Conservation (phyloP, 2,113 vertebrate genomes). For the Myocastor coypus region DNA sequence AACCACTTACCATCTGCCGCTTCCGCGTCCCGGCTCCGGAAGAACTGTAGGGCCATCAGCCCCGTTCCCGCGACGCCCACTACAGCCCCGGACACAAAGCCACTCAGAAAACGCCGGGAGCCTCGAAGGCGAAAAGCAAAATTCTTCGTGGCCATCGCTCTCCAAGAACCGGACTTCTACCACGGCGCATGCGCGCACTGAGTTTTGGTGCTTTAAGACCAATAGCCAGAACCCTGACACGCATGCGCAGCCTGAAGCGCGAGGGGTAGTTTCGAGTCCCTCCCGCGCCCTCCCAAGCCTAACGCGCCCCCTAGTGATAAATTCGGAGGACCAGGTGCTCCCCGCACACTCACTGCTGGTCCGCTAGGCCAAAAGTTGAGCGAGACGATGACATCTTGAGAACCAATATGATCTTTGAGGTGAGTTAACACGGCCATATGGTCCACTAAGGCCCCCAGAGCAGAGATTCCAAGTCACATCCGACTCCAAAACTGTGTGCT, state of each 20-base stretch:
- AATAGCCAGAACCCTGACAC: not conserved
- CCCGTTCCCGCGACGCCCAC: constrained; percentile 75
- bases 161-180: rapidly evolving
- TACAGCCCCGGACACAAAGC: constrained; percentile 82
- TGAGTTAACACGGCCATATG: not conserved
- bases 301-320: constrained; percentile 36
- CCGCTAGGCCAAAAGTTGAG: rapidly evolving
- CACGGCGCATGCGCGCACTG: not conserved
- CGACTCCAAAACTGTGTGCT: not conserved
- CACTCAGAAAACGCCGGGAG: constrained; percentile 74
- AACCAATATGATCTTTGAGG: not conserved
- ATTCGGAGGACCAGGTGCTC: not conserved
- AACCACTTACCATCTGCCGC: constrained; percentile 73
- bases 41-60: constrained; percentile 73
- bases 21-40: constrained; percentile 68
- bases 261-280: rapidly evolving
- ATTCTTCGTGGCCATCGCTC: constrained; percentile 62
- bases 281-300: not conserved
- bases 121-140: not conserved
- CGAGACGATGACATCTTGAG: rapidly evolving
- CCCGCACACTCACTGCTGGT: not conserved
- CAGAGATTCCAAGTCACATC: not conserved
- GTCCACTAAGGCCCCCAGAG: not conserved
- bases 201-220: not conserved
- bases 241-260: not conserved